Conservation (phyloP, 1,140 invertebrate genomes). For the Bombus superbus region DNA sequence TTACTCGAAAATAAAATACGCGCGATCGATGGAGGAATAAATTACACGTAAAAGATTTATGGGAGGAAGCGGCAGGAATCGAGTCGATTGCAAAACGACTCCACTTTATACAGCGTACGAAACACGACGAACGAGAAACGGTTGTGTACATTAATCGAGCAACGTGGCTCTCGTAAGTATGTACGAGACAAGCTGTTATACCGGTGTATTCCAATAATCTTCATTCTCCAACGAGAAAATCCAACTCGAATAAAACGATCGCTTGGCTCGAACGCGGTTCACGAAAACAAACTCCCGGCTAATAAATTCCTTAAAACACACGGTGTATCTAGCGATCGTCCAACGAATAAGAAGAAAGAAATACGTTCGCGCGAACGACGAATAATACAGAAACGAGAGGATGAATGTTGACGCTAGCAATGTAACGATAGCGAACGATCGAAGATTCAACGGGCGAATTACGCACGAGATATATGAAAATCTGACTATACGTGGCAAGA, state of each 20-base stretch:
- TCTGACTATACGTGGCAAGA: not conserved
- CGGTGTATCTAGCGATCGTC: no score
- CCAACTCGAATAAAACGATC: not conserved
- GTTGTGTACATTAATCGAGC: conserved; percentile 15
- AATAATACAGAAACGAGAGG: not conserved
- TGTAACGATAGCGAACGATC: not conserved
- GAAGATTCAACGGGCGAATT: not conserved
- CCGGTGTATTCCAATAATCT: conserved; percentile 6
- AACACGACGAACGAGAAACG: not conserved
- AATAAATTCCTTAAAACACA: not conserved
- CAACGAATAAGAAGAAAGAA: not conserved
- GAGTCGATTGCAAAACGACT: not conserved
- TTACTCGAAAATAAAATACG: not conserved
- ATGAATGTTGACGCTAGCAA: not conserved
- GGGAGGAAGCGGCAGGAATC: not conserved
- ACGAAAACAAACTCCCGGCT: not conserved
- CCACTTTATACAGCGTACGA: conserved; percentile 1
- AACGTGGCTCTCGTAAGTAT: not conserved
- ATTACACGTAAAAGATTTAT: not conserved
- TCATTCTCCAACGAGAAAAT: not conserved
- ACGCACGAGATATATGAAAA: no score
- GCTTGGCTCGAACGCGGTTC: not conserved
- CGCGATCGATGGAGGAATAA: not conserved
- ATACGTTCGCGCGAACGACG: not conserved
- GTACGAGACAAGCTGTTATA: not conserved